phyloP scores from a whole-genome alignment of 2,888 invertebrate species.

The Eristalis tenax region DNA sequence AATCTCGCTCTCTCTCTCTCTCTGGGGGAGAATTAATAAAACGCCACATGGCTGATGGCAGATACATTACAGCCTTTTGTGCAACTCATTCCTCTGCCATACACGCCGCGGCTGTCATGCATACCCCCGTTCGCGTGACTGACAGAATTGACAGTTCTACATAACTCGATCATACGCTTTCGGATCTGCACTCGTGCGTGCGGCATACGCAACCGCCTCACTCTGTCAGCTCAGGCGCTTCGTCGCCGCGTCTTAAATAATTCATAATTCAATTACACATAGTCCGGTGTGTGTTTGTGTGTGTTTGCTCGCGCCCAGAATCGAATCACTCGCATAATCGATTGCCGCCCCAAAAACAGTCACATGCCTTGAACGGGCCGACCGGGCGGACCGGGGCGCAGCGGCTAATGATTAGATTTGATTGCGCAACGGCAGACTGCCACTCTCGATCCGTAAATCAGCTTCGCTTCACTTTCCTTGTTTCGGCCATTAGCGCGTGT shows the following conservation, averaged over 20 bases:
- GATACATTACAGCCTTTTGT: slow-evolving; percentile 1
- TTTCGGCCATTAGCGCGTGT: slow-evolving; percentile 22
- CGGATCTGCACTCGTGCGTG: slow-evolving; percentile 10
- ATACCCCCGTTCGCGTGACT: slow-evolving; percentile 15
- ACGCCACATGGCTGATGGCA: slow-evolving; percentile 26
- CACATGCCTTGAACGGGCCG: neutral
- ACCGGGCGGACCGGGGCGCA: neutral
- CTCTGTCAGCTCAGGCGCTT: neutral
- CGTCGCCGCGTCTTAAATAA: slow-evolving; percentile 27
- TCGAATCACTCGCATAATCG: slow-evolving; percentile 43
- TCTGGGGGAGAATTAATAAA: slow-evolving; percentile 51
- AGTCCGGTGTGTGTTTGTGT: neutral
- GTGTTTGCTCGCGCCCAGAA: slow-evolving; percentile 12
- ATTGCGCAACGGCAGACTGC: slow-evolving; percentile 17
- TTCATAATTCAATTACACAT: slow-evolving; percentile 54
- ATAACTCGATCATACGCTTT: slow-evolving; percentile 51
- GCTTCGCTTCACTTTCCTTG: slow-evolving; percentile 7
- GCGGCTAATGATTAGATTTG: slow-evolving; percentile 16
- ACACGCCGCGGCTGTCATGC: slow-evolving; percentile 32
- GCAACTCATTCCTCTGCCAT: slow-evolving; percentile 2
- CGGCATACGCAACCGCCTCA: neutral
- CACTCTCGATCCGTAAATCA: neutral
- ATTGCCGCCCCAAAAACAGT: slow-evolving; percentile 39
- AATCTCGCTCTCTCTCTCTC: slow-evolving; percentile 4
- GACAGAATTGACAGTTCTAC: slow-evolving; percentile 61